These are phyloP conservation scores for Willisornis vidua DNA, from an alignment of 2,113 vertebrate genomes.

Conservation along the genomic window DNA sequence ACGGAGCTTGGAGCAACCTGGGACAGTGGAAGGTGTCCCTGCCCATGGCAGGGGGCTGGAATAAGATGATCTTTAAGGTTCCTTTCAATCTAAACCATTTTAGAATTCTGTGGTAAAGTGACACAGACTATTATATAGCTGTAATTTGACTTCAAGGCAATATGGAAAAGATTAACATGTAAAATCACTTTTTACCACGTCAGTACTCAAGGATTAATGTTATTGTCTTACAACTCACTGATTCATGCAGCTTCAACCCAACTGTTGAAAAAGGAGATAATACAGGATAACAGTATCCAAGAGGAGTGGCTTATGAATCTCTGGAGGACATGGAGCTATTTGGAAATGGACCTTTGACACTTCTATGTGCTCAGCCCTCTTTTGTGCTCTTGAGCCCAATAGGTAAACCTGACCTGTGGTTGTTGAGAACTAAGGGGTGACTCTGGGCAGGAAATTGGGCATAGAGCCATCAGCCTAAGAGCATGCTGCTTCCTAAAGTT, in stretches of 20 bases:
- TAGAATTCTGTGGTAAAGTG: neutral
- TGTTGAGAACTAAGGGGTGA: neutral
- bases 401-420: neutral
- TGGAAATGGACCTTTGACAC: neutral
- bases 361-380: neutral
- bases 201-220: neutral
- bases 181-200: neutral
- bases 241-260: neutral
- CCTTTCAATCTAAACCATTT: neutral
- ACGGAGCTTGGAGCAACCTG: fast-evolving
- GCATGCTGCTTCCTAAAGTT: neutral
- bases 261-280: neutral
- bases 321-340: neutral
- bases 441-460: neutral
- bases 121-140: neutral
- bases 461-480: neutral
- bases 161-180: neutral
- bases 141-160: neutral
- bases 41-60: neutral
- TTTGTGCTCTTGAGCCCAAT: neutral
- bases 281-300: neutral
- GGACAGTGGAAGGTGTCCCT: fast-evolving
- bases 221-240: neutral
- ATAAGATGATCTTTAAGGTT: neutral
- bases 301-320: neutral